Conservation (phyloP, 2,888 invertebrate genomes). For the Drosophila setosimentum region DNA sequence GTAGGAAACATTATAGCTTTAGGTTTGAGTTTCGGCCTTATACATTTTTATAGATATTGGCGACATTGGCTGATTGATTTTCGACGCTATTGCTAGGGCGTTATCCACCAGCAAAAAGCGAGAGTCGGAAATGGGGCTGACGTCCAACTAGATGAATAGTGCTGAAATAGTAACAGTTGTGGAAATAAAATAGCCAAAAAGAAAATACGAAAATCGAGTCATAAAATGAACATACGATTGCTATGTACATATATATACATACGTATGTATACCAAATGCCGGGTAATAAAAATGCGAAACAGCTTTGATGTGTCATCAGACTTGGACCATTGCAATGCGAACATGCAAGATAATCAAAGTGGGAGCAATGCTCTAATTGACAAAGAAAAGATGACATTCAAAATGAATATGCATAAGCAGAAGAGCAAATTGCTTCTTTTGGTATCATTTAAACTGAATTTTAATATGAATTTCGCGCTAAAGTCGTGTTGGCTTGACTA, state of each 20-base stretch:
- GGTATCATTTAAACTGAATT: not conserved
- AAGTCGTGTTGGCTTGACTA: not conserved
- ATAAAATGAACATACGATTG: constrained; percentile 47
- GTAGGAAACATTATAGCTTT: constrained; percentile 13
- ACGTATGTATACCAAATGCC: constrained; percentile 37
- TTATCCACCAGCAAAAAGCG: constrained; percentile 12
- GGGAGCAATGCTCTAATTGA: not conserved
- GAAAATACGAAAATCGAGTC: constrained; percentile 26
- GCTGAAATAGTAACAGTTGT: constrained; percentile 40
- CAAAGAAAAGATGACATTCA: constrained; percentile 1
- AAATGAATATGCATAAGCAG: not conserved
- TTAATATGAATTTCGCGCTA: not conserved
- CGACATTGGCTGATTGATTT: constrained; percentile 69
- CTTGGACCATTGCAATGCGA: not conserved
- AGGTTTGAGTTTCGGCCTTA: constrained; percentile 20
- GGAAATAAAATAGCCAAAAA: constrained; percentile 37
- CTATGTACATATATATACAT: constrained; percentile 9
- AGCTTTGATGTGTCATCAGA: constrained; percentile 41
- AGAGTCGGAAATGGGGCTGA: not conserved
- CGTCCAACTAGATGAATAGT: constrained; percentile 34
- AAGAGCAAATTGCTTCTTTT: not conserved
- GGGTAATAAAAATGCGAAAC: constrained; percentile 38
- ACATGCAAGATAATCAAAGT: not conserved
- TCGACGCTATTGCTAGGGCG: constrained; percentile 54
- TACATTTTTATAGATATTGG: constrained; percentile 48